Percentiles rank a stretch among this genome's conserved stretches.
phyloP scores from a whole-genome alignment of 1,140 invertebrate species.

The Condylostylus longicornis region DNA sequence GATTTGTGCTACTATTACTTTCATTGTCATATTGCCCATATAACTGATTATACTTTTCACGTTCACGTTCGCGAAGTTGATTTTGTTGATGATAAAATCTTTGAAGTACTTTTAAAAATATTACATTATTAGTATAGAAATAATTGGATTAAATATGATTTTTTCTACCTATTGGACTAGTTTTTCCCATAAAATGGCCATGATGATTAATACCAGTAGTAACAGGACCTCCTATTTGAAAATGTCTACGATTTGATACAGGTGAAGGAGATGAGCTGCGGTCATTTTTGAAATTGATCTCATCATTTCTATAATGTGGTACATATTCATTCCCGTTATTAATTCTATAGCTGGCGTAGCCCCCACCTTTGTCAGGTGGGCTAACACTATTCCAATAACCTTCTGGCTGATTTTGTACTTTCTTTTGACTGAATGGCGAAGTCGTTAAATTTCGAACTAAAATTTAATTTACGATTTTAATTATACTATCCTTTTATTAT shows the following conservation, averaged over 20 bases:
- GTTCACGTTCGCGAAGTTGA: constrained; percentile 28
- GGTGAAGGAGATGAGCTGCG: too few species aligned
- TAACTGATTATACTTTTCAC: constrained; percentile 14
- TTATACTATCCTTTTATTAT: too few species aligned
- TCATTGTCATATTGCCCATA: constrained; percentile 8
- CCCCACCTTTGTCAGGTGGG: background rate
- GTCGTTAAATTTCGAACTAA: constrained; percentile 24
- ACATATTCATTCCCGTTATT: background rate
- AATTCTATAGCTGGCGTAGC: background rate
- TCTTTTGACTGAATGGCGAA: constrained; percentile 30
- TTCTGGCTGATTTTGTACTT: constrained; percentile 10
- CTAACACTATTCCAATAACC: background rate
- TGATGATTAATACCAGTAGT: background rate
- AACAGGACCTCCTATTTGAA: constrained; percentile 1
- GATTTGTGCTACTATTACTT: constrained; percentile 16
- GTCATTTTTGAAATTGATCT: too few species aligned
- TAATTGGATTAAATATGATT: background rate
- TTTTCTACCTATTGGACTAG: constrained; percentile 26
- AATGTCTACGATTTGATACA: background rate
- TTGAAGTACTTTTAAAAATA: constrained; percentile 26
- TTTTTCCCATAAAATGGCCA: constrained; percentile 16
- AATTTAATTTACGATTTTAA: background rate
- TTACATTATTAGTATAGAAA: background rate
- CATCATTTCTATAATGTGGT: too few species aligned
- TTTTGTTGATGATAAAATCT: constrained; percentile 36